These are phyloP conservation scores for Melanchra persicariae DNA, from an alignment of 2,888 invertebrate species.

Conservation along the genomic window DNA sequence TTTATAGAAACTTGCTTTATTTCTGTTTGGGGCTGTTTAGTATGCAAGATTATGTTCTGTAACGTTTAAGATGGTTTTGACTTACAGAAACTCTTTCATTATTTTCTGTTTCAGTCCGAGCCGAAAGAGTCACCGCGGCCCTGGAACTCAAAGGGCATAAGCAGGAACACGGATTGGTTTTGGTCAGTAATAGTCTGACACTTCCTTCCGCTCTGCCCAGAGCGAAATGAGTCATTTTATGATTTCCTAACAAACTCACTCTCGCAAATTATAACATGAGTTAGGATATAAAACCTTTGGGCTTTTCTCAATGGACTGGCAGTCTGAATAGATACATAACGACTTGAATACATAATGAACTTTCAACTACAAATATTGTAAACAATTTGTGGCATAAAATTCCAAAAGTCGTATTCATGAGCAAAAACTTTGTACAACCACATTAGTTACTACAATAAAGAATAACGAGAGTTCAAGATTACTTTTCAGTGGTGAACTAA, in stretches of 20 bases:
- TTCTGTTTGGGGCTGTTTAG: conserved; percentile 34
- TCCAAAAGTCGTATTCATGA: background rate
- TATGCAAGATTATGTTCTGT: conserved; percentile 15
- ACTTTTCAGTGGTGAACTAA: conserved; percentile 18
- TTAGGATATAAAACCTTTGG: too few species aligned
- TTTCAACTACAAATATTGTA: background rate
- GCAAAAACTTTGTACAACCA: background rate
- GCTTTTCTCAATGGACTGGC: too few species aligned
- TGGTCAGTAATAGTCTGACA: too few species aligned
- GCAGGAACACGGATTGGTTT: too few species aligned
- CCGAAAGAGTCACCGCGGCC: too few species aligned
- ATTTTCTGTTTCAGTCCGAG: background rate
- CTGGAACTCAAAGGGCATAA: too few species aligned
- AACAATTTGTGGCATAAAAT: background rate
- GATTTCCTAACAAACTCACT: too few species aligned
- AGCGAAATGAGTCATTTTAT: too few species aligned
- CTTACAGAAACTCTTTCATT: too few species aligned
- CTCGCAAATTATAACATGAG: too few species aligned
- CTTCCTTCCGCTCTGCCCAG: too few species aligned
- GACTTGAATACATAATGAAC: background rate
- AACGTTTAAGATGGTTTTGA: background rate
- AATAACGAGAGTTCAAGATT: conserved; percentile 9
- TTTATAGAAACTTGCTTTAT: conserved; percentile 48
- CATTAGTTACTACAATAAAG: background rate
- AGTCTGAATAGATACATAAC: too few species aligned